Evolutionary conservation across 2,113 vertebrate genomes (phyloP).

Genomic region (Cyanistes caeruleus): DNA sequence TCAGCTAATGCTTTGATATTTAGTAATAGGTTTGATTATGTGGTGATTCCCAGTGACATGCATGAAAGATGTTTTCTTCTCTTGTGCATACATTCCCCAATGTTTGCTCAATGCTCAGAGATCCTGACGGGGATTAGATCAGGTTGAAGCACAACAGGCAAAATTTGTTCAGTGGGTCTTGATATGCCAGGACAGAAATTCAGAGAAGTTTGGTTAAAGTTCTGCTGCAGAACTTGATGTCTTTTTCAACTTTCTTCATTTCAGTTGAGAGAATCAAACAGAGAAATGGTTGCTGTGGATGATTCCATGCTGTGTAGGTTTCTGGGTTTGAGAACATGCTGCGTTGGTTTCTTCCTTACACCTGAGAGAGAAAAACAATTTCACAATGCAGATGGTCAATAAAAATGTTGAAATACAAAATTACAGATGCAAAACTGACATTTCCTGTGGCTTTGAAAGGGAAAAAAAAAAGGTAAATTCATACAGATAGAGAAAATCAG

Average conservation of each 20-base stretch:
- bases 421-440: background rate
- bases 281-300: background rate
- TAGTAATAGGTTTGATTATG: background rate
- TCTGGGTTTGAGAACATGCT: background rate
- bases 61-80: background rate
- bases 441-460: background rate
- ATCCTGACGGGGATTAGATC: background rate
- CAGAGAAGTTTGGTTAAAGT: background rate
- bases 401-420: background rate
- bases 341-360: background rate
- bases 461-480: background rate
- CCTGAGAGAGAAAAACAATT: conserved; percentile 3
- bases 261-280: background rate
- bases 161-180: background rate
- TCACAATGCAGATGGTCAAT: background rate
- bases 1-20: background rate
- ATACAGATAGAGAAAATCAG: background rate
- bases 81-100: rapidly evolving
- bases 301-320: background rate
- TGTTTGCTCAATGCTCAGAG: background rate
- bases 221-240: background rate
- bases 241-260: background rate
- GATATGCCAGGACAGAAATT: background rate
- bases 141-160: background rate
- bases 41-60: background rate